Conservation (phyloP, 2,888 invertebrate genomes). For the Epirrhoe alternata region DNA sequence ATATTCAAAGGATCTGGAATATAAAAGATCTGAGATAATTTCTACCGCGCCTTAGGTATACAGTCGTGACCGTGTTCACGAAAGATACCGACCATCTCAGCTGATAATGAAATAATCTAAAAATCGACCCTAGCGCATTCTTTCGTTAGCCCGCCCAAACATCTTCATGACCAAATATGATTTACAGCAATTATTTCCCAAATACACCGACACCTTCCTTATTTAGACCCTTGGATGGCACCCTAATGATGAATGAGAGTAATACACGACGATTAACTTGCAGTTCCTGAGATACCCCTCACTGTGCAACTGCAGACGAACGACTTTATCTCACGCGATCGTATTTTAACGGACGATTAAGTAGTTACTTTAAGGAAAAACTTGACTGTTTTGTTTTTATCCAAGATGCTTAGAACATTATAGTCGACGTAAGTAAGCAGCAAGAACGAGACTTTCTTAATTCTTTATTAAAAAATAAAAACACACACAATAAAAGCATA, state of each 20-base stretch:
- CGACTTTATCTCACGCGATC: slow-evolving; percentile 72
- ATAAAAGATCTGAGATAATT: too few relatives aligned
- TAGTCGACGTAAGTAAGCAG: too few relatives aligned
- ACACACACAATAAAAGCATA: too few relatives aligned
- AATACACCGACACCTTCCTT: slow-evolving; percentile 52
- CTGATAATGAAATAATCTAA: background rate
- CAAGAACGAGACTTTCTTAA: too few relatives aligned
- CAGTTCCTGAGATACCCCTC: slow-evolving; percentile 66
- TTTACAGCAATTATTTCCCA: slow-evolving; percentile 54
- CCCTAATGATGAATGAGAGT: slow-evolving; percentile 66
- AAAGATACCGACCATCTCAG: too few relatives aligned
- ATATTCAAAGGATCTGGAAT: too few relatives aligned
- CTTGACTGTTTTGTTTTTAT: slow-evolving; percentile 8
- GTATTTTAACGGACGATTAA: slow-evolving; percentile 66
- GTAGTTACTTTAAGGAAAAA: slow-evolving; percentile 50
- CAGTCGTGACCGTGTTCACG: too few relatives aligned
- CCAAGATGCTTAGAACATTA: background rate
- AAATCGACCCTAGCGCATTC: background rate
- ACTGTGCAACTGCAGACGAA: slow-evolving; percentile 71
- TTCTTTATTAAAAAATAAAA: too few relatives aligned
- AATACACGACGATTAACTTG: slow-evolving; percentile 77
- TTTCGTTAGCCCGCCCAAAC: slow-evolving; percentile 15
- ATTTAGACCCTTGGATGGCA: slow-evolving; percentile 49
- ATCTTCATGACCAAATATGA: slow-evolving; percentile 50
- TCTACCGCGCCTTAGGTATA: too few relatives aligned